Evolutionary conservation across 2,888 invertebrate species (phyloP), one percentile per base, ranked within the genome.

Genomic region (Chymomyza caudatula): DNA sequence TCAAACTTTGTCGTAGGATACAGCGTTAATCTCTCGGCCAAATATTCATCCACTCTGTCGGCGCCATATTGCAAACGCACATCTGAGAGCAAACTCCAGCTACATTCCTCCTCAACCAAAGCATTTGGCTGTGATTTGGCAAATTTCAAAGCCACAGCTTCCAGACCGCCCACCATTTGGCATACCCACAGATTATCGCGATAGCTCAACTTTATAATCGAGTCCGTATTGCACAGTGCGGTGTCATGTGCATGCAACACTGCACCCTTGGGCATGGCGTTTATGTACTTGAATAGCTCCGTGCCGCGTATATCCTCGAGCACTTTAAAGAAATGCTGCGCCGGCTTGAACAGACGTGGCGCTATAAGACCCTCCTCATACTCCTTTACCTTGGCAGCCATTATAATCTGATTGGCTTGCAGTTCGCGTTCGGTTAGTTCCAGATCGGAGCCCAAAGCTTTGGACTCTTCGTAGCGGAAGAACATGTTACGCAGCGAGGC

Each of bases 251-350:
- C 91, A 86, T 95, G 96, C 13, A 95, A 88, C 0, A 93, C 93
- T 0, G 92, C 94, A 3, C 95, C 96, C 90, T 96, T 96, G 0
- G 96, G 96, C 92, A 96, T 92, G 49, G 90, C 89, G 67, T 92
- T 91, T 17, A 96, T 92, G 5, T 95, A 92, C 73, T 92, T 89
- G 81, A 93, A 95, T 0, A 96, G 93, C 67, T 92, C 91, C 0
- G 95, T 94, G 0, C 91, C 74, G 4, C 92, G 90, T 51, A 96
- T 94, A 15, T 90, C 87, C 1, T 91, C 82, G 78, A 92, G 92
- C 2, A 93, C 93, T 1, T 91, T 86, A 81, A 95, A 93, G 77
- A 94, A 94, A 85, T 94, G 94, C 22, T 91, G 91, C 0, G 94
- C 92, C 1, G 95, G 93, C 49, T 93, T 92, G 86, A 93, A 95